These are phyloP conservation scores for Cybosia mesomella DNA, from an alignment of 2,888 invertebrate genomes.

Conservation along the genomic window DNA sequence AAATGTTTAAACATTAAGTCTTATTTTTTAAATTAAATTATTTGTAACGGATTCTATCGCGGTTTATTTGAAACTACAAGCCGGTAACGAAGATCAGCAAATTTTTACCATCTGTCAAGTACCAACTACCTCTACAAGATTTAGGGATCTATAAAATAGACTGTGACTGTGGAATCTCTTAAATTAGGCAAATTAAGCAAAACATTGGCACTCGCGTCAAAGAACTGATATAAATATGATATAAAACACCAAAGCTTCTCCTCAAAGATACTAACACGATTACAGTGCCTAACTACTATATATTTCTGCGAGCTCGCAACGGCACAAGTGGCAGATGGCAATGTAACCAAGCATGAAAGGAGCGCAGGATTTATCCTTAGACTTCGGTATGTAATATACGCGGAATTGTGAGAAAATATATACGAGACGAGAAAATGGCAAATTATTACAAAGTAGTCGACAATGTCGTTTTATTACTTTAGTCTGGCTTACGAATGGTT, in stretches of 20 bases:
- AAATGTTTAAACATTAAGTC: not conserved
- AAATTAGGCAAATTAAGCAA: too few relatives aligned
- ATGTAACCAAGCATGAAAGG: slow-evolving; percentile 58
- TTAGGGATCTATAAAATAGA: too few relatives aligned
- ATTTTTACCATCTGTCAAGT: too few relatives aligned
- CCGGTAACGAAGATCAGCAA: too few relatives aligned
- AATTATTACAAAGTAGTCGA: slow-evolving; percentile 45
- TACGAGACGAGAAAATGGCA: slow-evolving; percentile 43
- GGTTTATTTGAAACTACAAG: too few relatives aligned
- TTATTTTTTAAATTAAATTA: too few relatives aligned
- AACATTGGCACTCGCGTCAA: too few relatives aligned
- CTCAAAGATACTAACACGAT: not conserved
- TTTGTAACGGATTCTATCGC: too few relatives aligned
- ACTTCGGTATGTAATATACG: slow-evolving; percentile 49
- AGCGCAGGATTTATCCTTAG: slow-evolving; percentile 45
- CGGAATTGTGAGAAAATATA: slow-evolving; percentile 43
- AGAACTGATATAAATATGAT: too few relatives aligned
- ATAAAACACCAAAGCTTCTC: too few relatives aligned
- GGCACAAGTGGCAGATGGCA: slow-evolving; percentile 26
- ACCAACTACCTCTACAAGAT: too few relatives aligned
- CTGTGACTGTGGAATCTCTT: too few relatives aligned
- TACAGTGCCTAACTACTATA: not conserved
- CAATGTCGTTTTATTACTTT: slow-evolving; percentile 36
- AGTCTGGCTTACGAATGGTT: slow-evolving; percentile 20
- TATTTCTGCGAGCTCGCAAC: not conserved